These are phyloP conservation scores for Brachionus asplanchnoidis DNA, from an alignment of 1,140 invertebrate species.

Conservation along the genomic window DNA sequence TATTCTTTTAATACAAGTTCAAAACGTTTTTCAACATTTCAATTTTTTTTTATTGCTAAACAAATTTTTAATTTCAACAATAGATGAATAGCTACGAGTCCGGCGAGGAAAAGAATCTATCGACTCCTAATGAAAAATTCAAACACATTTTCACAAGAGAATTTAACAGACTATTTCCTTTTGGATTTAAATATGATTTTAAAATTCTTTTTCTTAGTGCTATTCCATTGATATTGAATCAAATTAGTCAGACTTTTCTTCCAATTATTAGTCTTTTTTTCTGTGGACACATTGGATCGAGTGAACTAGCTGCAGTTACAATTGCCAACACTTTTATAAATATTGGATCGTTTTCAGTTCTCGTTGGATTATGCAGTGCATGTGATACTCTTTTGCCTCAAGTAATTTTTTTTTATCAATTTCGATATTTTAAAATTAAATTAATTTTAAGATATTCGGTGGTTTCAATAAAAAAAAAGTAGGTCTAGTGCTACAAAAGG, in stretches of 20 bases:
- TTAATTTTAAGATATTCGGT: slow-evolving; percentile 3
- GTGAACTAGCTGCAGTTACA: slow-evolving; percentile 23
- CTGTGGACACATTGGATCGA: slow-evolving; percentile 24
- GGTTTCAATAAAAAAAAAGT: slow-evolving; percentile 6
- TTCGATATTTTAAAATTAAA: too few species aligned
- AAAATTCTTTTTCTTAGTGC: neutral
- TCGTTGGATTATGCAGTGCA: slow-evolving; percentile 20
- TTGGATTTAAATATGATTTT: slow-evolving; percentile 16
- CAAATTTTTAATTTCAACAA: neutral
- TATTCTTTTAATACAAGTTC: too few species aligned
- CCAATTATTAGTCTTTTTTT: slow-evolving; percentile 33
- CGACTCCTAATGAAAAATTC: neutral
- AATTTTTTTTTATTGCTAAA: neutral
- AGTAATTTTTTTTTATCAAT: neutral
- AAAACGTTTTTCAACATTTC: too few species aligned
- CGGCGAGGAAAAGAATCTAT: neutral
- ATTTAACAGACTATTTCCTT: neutral
- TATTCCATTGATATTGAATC: slow-evolving; percentile 1
- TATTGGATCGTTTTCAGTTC: slow-evolving; percentile 18
- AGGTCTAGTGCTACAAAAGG: slow-evolving; percentile 26
- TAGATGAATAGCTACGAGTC: neutral
- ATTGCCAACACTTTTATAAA: slow-evolving; percentile 37
- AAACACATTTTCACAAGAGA: neutral
- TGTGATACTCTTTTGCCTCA: slow-evolving; percentile 35
- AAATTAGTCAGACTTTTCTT: slow-evolving; percentile 33